Conservation (phyloP, 2,888 invertebrate genomes). For the Rambutsinella grinnellia region DNA sequence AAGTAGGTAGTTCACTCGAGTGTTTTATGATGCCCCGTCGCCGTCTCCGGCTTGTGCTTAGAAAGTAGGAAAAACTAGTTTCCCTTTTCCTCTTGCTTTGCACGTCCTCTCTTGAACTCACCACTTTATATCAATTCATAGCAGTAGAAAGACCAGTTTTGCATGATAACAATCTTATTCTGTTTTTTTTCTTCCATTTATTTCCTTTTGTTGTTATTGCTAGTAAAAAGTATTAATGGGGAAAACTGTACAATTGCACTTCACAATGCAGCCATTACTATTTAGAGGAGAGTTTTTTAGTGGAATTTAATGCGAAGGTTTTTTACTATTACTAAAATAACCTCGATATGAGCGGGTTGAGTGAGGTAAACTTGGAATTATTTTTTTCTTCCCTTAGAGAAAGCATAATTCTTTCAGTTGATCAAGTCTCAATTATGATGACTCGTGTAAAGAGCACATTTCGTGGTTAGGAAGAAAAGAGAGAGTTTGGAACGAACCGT, state of each 20-base stretch:
- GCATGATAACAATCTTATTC: neutral
- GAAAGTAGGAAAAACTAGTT: too few species aligned
- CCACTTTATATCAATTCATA: neutral
- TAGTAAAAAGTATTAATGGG: too few species aligned
- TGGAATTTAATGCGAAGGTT: too few species aligned
- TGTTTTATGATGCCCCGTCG: neutral
- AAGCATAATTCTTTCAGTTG: neutral
- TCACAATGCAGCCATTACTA: too few species aligned
- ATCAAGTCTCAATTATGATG: neutral
- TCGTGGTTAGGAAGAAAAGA: slow-evolving; percentile 9
- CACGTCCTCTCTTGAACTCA: neutral
- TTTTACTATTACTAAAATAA: too few species aligned
- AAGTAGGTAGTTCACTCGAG: neutral
- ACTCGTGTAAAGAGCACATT: slow-evolving; percentile 16
- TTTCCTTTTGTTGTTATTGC: neutral
- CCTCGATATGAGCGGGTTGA: too few species aligned
- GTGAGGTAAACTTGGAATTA: too few species aligned
- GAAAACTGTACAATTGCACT: too few species aligned
- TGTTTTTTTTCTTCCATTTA: neutral
- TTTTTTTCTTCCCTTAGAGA: neutral
- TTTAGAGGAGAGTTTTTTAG: too few species aligned
- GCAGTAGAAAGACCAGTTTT: neutral
- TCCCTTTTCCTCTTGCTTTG: neutral
- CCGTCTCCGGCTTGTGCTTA: too few species aligned
- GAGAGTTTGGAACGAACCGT: slow-evolving; percentile 56